These are phyloP conservation scores for Myopa tessellatipennis DNA, from an alignment of 2,888 invertebrate species.

Conservation along the genomic window DNA sequence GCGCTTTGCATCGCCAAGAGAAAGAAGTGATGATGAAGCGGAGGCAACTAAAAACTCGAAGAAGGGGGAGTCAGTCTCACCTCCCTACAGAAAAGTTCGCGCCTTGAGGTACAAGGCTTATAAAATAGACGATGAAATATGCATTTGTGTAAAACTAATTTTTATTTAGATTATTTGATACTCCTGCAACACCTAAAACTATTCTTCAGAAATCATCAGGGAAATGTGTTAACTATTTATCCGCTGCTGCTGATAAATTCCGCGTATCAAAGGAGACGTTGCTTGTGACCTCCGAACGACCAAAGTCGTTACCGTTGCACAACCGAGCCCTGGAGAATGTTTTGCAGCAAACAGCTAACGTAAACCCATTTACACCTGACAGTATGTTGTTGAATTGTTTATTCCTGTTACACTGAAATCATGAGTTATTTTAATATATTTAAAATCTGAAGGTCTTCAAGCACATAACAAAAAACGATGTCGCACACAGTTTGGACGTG, in stretches of 20 bases:
- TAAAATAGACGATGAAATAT: constrained; percentile 60
- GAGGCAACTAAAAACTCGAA: constrained; percentile 37
- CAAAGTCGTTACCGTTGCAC: constrained; percentile 67
- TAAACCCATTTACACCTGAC: constrained; percentile 88
- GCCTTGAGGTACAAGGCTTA: constrained; percentile 63
- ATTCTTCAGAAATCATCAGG: constrained; percentile 72
- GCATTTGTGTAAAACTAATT: constrained; percentile 51
- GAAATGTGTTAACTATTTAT: constrained; percentile 68
- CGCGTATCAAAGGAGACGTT: constrained; percentile 50
- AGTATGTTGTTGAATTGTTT: constrained; percentile 68
- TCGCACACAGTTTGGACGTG: constrained; percentile 63
- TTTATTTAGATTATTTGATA: constrained; percentile 78
- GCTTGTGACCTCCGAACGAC: constrained; percentile 59
- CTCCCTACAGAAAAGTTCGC: constrained; percentile 73
- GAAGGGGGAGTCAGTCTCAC: constrained; percentile 61
- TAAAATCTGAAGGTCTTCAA: constrained; percentile 57
- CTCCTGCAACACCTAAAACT: constrained; percentile 87
- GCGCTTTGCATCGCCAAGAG: constrained; percentile 62
- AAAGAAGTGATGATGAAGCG: constrained; percentile 53
- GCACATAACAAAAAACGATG: constrained; percentile 67
- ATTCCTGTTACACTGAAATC: neutral
- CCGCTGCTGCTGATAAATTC: constrained; percentile 55
- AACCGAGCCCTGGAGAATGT: constrained; percentile 59
- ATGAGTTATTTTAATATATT: neutral
- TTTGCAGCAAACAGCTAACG: constrained; percentile 72